Evolutionary conservation across 1,140 invertebrate species (phyloP).

Genomic region (Hydropsyche tenuis): DNA sequence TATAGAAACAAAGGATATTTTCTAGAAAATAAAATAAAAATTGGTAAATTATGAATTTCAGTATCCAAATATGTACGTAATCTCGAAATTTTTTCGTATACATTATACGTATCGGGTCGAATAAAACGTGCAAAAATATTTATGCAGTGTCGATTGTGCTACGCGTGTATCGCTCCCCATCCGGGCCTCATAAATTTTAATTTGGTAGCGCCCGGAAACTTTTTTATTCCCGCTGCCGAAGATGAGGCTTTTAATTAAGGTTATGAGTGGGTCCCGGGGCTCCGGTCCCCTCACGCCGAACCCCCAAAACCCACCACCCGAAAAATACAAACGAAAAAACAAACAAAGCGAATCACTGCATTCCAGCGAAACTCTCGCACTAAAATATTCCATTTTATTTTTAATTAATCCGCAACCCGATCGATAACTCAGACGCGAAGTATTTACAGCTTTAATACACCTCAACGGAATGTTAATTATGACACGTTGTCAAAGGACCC

Average conservation of each 20-base stretch:
- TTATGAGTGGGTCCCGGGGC: conserved; percentile 46
- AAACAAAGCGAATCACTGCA: conserved; percentile 30
- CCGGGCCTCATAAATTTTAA: conserved; percentile 50
- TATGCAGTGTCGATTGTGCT: conserved; percentile 26
- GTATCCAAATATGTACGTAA: too few relatives aligned
- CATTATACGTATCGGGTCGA: neutral
- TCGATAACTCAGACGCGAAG: too few relatives aligned
- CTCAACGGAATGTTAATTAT: conserved; percentile 48
- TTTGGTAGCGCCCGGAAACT: conserved; percentile 48
- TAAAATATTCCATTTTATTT: neutral
- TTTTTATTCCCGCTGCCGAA: conserved; percentile 49
- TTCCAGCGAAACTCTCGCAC: neutral
- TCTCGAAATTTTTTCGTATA: too few relatives aligned
- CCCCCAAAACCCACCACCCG: neutral
- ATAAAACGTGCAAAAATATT: conserved; percentile 26
- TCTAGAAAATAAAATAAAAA: too few relatives aligned
- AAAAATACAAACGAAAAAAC: conserved; percentile 21
- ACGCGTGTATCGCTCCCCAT: conserved; percentile 37
- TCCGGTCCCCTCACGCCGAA: neutral
- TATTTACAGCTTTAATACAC: too few relatives aligned
- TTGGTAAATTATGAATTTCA: too few relatives aligned
- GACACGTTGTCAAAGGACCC: conserved; percentile 34
- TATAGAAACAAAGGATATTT: too few relatives aligned
- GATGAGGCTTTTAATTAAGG: conserved; percentile 51
- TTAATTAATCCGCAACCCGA: too few relatives aligned